Evolutionary conservation across 2,888 invertebrate species (phyloP), one percentile per base, ranked within the genome.

Genomic region (Molorchus minor): DNA sequence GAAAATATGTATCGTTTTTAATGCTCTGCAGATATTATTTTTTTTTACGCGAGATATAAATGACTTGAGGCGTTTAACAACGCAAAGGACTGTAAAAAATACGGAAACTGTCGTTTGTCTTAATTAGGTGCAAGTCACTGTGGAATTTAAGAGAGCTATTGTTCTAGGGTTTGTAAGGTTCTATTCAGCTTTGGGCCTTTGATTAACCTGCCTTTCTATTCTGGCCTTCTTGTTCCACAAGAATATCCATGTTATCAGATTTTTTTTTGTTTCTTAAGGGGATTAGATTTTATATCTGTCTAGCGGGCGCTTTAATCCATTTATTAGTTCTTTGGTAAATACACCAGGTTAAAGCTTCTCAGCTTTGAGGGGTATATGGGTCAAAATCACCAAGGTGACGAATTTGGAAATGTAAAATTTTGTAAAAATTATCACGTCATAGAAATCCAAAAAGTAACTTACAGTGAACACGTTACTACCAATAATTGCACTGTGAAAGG

Each of bases 51-150:
- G 33, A 3, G 3, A n/a, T 33, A 3, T 3, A 47, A 47, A 20
- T 35, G 20, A 20, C 35, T 20, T 8, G 17, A 17, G 36, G 36
- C 35, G 55, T 38, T 38, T 55, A 21, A 30, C 3, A 45, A 35
- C 17, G n/a, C 12, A 56, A 47, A 56, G 53, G 25, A 43, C 8
- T 20, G 35, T 43, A 56, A 56, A 33, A 56, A 56, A 56, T 56
- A 38, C 43, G 35, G 43, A 56, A 56, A 49, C 47, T 41, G 47
- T 33, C 49, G 47, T 49, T 49, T 56, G 38, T 25, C 43, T 64
- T 68, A 68, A 68, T 68, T 68, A 68, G 66, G 65, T 66, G 59
- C 59, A 62, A 64, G 62, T 62, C 62, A 64, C 59, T 68, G 64
- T 66, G 46, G 58, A 56, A 47, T 68, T 65, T 64, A 65, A 65